Evolutionary conservation across 2,113 vertebrate genomes (phyloP).

Genomic region (Toxostoma redivivum): DNA sequence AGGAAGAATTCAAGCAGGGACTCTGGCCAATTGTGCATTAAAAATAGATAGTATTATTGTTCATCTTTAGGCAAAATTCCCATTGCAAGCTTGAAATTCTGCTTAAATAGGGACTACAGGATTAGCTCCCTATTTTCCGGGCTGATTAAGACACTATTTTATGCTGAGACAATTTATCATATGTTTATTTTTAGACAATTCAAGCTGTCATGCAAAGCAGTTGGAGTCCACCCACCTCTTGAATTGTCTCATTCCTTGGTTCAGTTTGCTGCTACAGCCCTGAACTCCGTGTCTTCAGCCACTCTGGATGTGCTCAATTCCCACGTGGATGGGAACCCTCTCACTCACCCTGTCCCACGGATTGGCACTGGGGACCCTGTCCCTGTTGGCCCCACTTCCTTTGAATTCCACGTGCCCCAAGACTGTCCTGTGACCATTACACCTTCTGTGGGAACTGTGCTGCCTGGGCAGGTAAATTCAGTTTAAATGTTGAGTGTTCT

Average conservation of each 20-base stretch:
- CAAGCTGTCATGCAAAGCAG: conserved; percentile 80
- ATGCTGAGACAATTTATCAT: conserved; percentile 54
- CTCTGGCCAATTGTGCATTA: conserved; percentile 55
- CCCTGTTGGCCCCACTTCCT: conserved; percentile 73
- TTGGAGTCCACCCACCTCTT: conserved; percentile 83
- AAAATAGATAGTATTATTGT: conserved; percentile 59
- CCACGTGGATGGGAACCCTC: conserved; percentile 48
- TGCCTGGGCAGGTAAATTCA: conserved; percentile 75
- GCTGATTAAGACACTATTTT: conserved; percentile 46
- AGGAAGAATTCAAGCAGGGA: conserved; percentile 39
- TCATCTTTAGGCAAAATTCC: conserved; percentile 61
- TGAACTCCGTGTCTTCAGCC: conserved; percentile 74
- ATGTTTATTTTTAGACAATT: conserved; percentile 79
- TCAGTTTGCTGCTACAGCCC: conserved; percentile 83
- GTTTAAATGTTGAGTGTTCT: background rate
- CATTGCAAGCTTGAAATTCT: conserved; percentile 55
- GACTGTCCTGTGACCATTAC: conserved; percentile 76
- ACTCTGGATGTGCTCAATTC: conserved; percentile 74
- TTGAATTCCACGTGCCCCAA: conserved; percentile 78
- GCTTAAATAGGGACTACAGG: conserved; percentile 59
- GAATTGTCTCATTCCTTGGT: conserved; percentile 86
- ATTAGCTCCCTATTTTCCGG: conserved; percentile 60
- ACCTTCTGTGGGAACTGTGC: conserved; percentile 78
- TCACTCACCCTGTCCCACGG: conserved; percentile 52
- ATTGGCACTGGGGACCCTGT: background rate